Base-by-base conservation (phyloP, 2,113 vertebrate genomes). In the Bufo gargarizans region DNA sequence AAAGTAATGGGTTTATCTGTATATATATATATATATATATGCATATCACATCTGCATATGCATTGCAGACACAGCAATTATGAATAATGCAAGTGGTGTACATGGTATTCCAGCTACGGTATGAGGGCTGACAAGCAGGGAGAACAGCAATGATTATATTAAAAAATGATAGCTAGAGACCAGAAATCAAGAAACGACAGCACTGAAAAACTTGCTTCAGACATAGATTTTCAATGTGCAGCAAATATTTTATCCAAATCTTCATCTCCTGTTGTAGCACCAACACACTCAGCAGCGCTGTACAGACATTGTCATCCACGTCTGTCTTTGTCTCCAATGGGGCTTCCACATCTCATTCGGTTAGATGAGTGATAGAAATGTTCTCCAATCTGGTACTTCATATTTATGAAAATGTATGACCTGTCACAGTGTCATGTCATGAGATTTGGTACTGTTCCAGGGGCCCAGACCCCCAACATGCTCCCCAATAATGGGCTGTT, bases 1-100 rank as follows among this genome's bases (percentile, higher is more conserved):
- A 67, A 78, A 50, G 47, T 78, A 86, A 86, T 86, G 19, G 45
- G 74, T 77, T 86, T 86, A 55, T 67, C 5, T 86, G 22, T 85
- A 71, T 84, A 71, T 84, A 86, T 55, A 78, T 86, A 47, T 86
- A 14, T 85, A 71, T 84, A 71, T 84, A 86, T 55, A 78, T 86
- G 59, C 74, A 86, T 86, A 77, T 77, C 33, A 58, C 59, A 65
- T 67, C 72, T 45, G 58, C 58, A 86, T 86, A 86, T 86, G 72
- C 84, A 86, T 61, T 61, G 84, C 56, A 50, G 84, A 86, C 77
- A 22, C 58, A 63, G 72, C 76, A 78, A 86, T 86, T 86, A 78
- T 86, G 85, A 86, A 86, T 86, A 78, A 86, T 86, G 85, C 71
- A 78, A 59, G 85, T 65, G 85, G 20, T 65, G 85, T 78, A 59